Percentiles rank a stretch among this genome's conserved stretches.
These are phyloP conservation scores for Carcina quercana DNA, from an alignment of 2,888 invertebrate genomes.

Conservation along the genomic window DNA sequence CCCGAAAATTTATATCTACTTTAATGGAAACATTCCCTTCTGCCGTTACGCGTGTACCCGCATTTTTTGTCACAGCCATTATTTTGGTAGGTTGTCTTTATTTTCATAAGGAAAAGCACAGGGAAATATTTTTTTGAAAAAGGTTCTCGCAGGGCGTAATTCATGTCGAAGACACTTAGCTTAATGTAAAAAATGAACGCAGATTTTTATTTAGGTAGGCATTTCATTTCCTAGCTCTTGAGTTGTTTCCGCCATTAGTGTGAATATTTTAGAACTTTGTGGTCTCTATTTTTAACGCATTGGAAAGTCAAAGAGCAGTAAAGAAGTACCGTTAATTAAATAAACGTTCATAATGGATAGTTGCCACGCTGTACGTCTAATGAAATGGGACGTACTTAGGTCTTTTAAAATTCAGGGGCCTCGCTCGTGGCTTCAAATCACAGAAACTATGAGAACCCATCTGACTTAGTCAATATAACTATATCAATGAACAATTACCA, in stretches of 20 bases:
- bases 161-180: constrained; percentile 1
- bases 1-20: constrained; percentile 6
- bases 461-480: no score
- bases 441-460: no score
- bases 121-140: background rate
- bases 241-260: background rate
- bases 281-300: no score
- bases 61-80: background rate
- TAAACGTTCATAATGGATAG: no score
- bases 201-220: background rate
- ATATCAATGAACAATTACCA: no score
- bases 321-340: no score
- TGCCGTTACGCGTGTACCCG: background rate
- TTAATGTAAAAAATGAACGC: constrained; percentile 2
- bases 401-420: no score
- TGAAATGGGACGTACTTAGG: no score
- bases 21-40: constrained; percentile 7
- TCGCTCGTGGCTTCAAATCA: no score
- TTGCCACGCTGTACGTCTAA: no score
- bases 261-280: no score
- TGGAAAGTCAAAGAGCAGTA: no score
- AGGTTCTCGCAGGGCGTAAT: background rate
- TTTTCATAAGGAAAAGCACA: constrained; percentile 1
- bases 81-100: constrained; percentile 1
- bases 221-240: background rate